These are phyloP conservation scores for Cheilosia impressa DNA, from an alignment of 2,888 invertebrate species.

Conservation along the genomic window DNA sequence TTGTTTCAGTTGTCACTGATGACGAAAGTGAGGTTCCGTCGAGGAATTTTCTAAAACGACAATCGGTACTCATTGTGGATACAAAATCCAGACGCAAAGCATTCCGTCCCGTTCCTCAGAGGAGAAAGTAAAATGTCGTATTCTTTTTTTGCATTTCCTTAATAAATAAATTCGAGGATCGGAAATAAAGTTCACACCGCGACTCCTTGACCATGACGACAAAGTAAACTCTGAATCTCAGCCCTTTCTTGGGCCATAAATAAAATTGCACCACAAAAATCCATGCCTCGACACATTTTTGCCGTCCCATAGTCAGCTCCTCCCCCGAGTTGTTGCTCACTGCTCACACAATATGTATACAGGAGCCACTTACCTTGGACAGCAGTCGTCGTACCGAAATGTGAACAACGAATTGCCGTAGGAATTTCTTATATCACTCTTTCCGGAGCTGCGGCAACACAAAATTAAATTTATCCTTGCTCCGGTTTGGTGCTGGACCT, in stretches of 20 bases:
- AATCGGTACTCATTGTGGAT: conserved; percentile 92
- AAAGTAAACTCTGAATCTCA: conserved; percentile 30
- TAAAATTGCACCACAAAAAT: conserved; percentile 8
- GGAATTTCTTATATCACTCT: conserved; percentile 29
- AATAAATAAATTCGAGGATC: conserved; percentile 24
- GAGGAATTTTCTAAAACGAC: conserved; percentile 90
- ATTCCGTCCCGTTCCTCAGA: conserved; percentile 84
- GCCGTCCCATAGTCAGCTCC: background rate
- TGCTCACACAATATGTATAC: conserved; percentile 3
- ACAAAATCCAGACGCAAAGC: conserved; percentile 92
- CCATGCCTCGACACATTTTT: conserved; percentile 16
- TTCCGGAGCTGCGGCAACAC: conserved; percentile 4
- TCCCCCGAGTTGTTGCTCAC: background rate
- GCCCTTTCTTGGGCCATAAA: conserved; percentile 16
- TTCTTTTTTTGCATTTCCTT: background rate
- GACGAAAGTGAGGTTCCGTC: conserved; percentile 94
- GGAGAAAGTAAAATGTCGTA: conserved; percentile 72
- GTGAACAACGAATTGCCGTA: conserved; percentile 28
- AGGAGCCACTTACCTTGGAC: conserved; percentile 37
- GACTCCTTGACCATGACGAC: conserved; percentile 13
- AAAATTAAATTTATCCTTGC: conserved; percentile 59
- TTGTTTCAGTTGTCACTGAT: conserved; percentile 85
- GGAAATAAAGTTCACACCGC: background rate
- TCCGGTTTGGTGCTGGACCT: conserved; percentile 19
- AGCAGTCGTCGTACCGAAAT: conserved; percentile 26